Evolutionary conservation across 2,113 vertebrate genomes (phyloP), one percentile per base, ranked within the genome.

Genomic region (Rhodinocichla rosea): DNA sequence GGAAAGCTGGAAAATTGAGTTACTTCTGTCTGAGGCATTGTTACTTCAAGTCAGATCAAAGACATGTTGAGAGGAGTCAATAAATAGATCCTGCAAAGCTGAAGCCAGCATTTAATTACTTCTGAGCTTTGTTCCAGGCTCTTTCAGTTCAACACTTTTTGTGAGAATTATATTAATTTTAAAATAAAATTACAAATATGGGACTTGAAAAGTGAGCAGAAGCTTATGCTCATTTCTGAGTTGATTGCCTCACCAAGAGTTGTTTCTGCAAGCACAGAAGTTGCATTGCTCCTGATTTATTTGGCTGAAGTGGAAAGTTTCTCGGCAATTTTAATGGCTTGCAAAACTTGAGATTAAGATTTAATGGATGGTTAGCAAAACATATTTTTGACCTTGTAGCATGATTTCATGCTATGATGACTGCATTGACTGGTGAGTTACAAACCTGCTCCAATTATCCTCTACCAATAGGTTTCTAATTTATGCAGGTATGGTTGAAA

Each of bases 321-420:
- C 65, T 80, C 70, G 89, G 71, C 49, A 87, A 83, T 97, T 89
- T 97, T 97, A 91, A 94, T 95, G 77, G 64, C 75, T 97, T 92
- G 68, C 69, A 96, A 86, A 97, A 97, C 50, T 95, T 96, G 74
- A 96, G 96, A 97, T 97, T 95, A 97, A 96, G 95, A 91, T 92
- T 96, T 95, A 97, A 95, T 97, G 95, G 80, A 84, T 96, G 86
- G 92, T 97, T 97, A 96, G 62, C 90, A 96, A 97, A 96, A 89
- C 68, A 89, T 24, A 55, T 94, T 97, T 97, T 97, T 83, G 69
- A 85, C 83, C 96, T 89, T 96, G 94, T 95, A 94, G 35, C 15
- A 19, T 90, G 89, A 97, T 90, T 98, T 98, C 95, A 97, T 92
- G 94, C 78, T 97, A 77, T 92, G 86, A 89, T 92, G 87, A 63